phyloP scores from a whole-genome alignment of 2,888 invertebrate genomes.

The Pimpla rufipes region DNA sequence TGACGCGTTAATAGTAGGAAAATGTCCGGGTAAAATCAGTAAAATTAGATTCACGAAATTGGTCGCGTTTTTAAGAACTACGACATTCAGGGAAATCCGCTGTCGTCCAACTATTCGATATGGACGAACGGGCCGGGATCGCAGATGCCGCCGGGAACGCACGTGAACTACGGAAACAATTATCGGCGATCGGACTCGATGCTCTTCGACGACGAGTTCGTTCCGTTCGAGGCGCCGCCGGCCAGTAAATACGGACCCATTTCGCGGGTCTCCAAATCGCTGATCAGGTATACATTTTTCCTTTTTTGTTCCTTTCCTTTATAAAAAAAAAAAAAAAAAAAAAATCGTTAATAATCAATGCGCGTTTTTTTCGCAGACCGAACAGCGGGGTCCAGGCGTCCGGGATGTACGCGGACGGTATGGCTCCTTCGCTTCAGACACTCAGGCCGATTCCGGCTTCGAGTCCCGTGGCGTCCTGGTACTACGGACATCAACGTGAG shows the following conservation, averaged over 20 bases:
- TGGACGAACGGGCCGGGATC: conserved; percentile 81
- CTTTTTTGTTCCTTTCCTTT: conserved; percentile 1
- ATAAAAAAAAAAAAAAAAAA: conserved; percentile 41
- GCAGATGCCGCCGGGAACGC: conserved; percentile 77
- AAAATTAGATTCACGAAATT: conserved; percentile 28
- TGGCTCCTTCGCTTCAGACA: conserved; percentile 80
- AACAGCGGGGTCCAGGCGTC: conserved; percentile 78
- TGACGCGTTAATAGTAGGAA: too few relatives aligned
- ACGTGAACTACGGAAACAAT: conserved; percentile 80
- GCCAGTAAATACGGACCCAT: conserved; percentile 91
- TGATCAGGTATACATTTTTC: conserved; percentile 77
- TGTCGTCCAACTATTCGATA: conserved; percentile 81
- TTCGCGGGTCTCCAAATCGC: conserved; percentile 85
- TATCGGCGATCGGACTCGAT: conserved; percentile 87
- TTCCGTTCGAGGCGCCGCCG: conserved; percentile 89
- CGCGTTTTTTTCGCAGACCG: conserved; percentile 72
- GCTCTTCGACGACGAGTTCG: conserved; percentile 88
- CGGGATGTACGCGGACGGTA: conserved; percentile 82
- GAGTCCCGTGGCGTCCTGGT: conserved; percentile 86
- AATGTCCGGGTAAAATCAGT: background rate
- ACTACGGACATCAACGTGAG: conserved; percentile 84
- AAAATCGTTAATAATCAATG: background rate
- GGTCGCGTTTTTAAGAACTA: conserved; percentile 74
- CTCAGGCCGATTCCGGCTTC: conserved; percentile 86
- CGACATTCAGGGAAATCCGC: conserved; percentile 78